phyloP scores from a whole-genome alignment of 53 echinoderm and acorn worm genomes.

The Holothuria leucospilota region DNA sequence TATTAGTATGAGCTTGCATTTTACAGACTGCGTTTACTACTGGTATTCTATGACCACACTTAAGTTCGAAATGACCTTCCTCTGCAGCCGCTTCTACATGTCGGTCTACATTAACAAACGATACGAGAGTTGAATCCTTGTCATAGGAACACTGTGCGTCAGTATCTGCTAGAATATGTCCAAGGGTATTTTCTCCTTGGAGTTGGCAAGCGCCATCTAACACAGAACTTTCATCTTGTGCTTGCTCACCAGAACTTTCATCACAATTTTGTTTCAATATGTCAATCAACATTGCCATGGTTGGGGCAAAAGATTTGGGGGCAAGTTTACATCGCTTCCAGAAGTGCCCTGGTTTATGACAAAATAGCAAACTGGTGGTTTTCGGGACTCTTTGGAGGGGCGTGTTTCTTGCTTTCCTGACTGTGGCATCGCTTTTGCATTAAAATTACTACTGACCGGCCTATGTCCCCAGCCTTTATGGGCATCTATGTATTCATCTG shows the following conservation, averaged over 20 bases:
- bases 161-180: background rate
- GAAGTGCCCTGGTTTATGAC: constrained; percentile 32
- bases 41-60: constrained; percentile 14
- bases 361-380: background rate
- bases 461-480: background rate
- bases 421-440: background rate
- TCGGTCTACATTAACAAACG: constrained; percentile 2
- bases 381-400: background rate
- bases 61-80: background rate
- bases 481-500: constrained; percentile 46
- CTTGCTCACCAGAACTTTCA: too few species aligned
- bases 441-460: background rate
- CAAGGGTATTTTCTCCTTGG: background rate
- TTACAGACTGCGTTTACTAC: background rate
- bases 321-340: constrained; percentile 34
- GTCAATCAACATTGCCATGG: constrained; percentile 36
- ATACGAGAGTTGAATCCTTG: background rate
- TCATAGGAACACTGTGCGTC: background rate
- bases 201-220: background rate
- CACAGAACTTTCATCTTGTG: background rate
- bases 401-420: too few species aligned
- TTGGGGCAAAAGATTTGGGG: constrained; percentile 36
- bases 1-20: background rate
- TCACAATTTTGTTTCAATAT: constrained; percentile 19
- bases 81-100: background rate